These are phyloP conservation scores for Acomys russatus DNA, from an alignment of 2,797 vertebrate genomes.

Conservation along the genomic window DNA sequence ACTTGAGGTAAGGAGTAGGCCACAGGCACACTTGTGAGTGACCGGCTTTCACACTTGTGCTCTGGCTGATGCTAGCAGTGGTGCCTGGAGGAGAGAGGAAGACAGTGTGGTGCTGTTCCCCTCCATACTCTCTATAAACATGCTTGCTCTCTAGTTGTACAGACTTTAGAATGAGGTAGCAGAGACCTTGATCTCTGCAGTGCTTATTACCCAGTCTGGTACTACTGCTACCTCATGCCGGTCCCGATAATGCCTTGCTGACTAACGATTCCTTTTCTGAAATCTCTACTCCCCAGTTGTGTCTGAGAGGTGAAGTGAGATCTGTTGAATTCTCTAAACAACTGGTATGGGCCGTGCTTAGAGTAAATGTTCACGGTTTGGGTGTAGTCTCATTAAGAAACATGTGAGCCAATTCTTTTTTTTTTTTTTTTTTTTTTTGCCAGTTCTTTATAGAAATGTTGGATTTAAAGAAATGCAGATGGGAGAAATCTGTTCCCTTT, in stretches of 20 bases:
- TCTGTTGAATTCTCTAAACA: conserved; percentile 22
- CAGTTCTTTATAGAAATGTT: background rate
- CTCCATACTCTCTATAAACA: background rate
- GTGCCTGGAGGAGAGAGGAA: background rate
- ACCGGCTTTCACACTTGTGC: background rate
- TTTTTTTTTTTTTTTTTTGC: no score
- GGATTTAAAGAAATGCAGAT: background rate
- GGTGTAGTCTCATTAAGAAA: background rate
- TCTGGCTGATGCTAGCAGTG: background rate
- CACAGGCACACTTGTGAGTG: background rate
- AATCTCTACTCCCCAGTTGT: background rate
- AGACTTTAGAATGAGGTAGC: background rate
- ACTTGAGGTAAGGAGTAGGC: background rate
- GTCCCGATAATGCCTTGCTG: background rate
- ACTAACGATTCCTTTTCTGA: background rate
- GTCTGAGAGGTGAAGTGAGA: background rate
- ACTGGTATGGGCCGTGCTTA: background rate
- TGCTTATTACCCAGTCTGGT: background rate
- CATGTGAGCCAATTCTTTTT: background rate
- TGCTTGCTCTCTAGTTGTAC: background rate
- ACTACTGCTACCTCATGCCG: background rate
- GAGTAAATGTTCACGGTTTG: background rate
- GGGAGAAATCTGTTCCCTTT: background rate
- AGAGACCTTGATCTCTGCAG: background rate
- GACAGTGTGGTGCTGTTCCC: background rate